These are phyloP conservation scores for Talpa occidentalis DNA, from an alignment of 2,113 vertebrate species.

Conservation along the genomic window DNA sequence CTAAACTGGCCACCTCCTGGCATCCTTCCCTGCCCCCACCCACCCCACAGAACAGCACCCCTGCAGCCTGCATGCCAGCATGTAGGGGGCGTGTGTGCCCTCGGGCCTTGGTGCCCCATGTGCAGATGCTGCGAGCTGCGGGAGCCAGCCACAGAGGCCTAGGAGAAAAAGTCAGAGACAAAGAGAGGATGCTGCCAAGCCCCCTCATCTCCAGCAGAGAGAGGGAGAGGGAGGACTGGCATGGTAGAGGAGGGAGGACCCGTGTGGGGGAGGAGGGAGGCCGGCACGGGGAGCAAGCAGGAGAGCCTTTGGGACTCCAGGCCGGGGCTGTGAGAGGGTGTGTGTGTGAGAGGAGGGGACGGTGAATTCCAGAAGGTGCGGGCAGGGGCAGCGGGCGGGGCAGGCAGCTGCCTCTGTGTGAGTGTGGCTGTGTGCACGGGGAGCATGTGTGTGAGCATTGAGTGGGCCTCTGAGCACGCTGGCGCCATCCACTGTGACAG, in stretches of 20 bases:
- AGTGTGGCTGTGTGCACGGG: not conserved
- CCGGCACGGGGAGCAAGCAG: not conserved
- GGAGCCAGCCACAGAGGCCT: not conserved
- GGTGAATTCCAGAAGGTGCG: not conserved
- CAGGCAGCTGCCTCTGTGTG: too few relatives aligned
- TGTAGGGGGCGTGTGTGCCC: rapidly evolving
- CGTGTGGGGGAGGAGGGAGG: not conserved
- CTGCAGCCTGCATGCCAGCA: not conserved
- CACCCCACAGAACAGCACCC: not conserved
- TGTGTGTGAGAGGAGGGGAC: not conserved
- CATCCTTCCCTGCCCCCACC: too few relatives aligned
- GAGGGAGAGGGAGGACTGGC: not conserved
- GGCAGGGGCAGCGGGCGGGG: too few relatives aligned
- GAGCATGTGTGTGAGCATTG: too few relatives aligned
- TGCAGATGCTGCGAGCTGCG: not conserved
- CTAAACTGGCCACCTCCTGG: not conserved
- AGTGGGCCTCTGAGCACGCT: not conserved
- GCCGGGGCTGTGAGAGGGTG: not conserved
- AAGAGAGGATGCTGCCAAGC: conserved; percentile 67
- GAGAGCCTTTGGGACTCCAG: not conserved
- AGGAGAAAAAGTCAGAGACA: conserved; percentile 52
- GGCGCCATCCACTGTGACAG: not conserved
- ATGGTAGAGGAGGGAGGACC: too few relatives aligned
- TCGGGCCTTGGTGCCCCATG: too few relatives aligned
- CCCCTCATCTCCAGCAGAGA: conserved; percentile 37